These are phyloP conservation scores for Callorhinus ursinus DNA, from an alignment of 2,113 vertebrate genomes.

Conservation along the genomic window DNA sequence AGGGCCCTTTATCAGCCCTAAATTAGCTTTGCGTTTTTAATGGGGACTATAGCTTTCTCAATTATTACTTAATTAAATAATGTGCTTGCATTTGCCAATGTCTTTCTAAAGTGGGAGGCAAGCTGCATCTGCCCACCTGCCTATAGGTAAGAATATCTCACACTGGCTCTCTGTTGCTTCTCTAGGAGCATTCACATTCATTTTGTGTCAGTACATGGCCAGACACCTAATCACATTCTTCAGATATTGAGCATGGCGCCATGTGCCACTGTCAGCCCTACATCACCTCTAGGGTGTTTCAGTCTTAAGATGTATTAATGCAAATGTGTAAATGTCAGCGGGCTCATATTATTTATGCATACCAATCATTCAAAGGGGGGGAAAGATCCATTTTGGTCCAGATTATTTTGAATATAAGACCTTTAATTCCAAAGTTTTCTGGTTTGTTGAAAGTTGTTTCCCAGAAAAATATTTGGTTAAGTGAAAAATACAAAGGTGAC, in stretches of 20 bases:
- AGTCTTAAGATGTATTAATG: slow-evolving; percentile 79
- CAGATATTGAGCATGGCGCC: slow-evolving; percentile 49
- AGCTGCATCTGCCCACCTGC: slow-evolving; percentile 60
- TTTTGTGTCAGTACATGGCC: slow-evolving; percentile 42
- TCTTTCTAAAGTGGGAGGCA: slow-evolving; percentile 63
- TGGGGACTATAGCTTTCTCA: slow-evolving; percentile 78
- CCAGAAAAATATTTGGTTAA: neutral
- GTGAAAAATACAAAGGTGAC: neutral
- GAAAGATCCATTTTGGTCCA: slow-evolving; percentile 51
- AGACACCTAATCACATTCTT: slow-evolving; percentile 42
- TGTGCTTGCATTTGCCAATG: slow-evolving; percentile 58
- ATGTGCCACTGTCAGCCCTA: slow-evolving; percentile 63
- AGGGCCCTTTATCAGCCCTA: slow-evolving; percentile 83
- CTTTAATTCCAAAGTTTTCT: neutral
- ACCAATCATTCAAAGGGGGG: slow-evolving; percentile 76
- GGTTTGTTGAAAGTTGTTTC: neutral
- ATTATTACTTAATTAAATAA: slow-evolving; percentile 84
- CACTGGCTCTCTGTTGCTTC: slow-evolving; percentile 49
- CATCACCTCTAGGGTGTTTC: slow-evolving; percentile 71
- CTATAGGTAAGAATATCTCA: slow-evolving; percentile 53
- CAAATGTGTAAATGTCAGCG: slow-evolving; percentile 71
- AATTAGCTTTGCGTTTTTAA: slow-evolving; percentile 84
- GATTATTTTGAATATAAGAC: slow-evolving; percentile 66
- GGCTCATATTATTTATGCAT: slow-evolving; percentile 78
- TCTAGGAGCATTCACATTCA: slow-evolving; percentile 42